These are phyloP conservation scores for Leptoclinus maculatus DNA, from an alignment of 2,797 vertebrate genomes.

Conservation along the genomic window DNA sequence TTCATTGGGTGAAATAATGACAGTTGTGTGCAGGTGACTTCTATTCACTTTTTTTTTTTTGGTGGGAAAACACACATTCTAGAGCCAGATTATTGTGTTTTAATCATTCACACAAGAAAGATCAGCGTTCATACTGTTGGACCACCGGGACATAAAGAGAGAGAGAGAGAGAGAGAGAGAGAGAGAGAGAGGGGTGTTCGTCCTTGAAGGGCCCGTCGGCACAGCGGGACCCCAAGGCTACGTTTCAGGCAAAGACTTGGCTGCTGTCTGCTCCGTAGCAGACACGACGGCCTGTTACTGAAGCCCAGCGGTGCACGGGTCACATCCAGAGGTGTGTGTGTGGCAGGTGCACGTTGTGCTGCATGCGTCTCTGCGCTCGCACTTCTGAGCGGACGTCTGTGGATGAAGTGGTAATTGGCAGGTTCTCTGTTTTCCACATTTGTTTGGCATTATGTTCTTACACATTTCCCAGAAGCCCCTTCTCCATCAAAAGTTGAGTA, in stretches of 20 bases:
- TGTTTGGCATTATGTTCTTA: constrained; percentile 9
- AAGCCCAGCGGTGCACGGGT: constrained; percentile 12
- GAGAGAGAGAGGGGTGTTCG: neutral
- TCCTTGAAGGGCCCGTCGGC: constrained; percentile 44
- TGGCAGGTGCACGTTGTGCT: neutral
- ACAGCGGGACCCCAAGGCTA: constrained; percentile 50
- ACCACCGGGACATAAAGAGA: neutral
- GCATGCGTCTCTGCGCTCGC: too few relatives aligned
- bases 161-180: neutral
- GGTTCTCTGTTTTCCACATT: constrained; percentile 16
- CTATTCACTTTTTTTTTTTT: neutral
- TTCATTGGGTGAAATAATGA: constrained; percentile 38
- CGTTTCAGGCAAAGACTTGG: constrained; percentile 53
- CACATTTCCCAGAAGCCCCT: constrained; percentile 6
- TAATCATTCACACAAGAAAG: too few relatives aligned
- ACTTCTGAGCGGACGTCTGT: neutral
- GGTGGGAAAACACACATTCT: neutral
- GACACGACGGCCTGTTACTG: constrained; percentile 12
- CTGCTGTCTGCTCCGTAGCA: constrained; percentile 25
- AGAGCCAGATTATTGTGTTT: neutral
- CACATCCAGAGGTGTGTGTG: neutral
- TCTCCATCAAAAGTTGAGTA: constrained; percentile 9
- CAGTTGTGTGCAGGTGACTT: constrained; percentile 3
- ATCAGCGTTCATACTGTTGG: neutral
- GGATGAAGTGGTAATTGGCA: constrained; percentile 17